Evolutionary conservation across 1,140 invertebrate species (phyloP).

Genomic region (Drosophila melanica): DNA sequence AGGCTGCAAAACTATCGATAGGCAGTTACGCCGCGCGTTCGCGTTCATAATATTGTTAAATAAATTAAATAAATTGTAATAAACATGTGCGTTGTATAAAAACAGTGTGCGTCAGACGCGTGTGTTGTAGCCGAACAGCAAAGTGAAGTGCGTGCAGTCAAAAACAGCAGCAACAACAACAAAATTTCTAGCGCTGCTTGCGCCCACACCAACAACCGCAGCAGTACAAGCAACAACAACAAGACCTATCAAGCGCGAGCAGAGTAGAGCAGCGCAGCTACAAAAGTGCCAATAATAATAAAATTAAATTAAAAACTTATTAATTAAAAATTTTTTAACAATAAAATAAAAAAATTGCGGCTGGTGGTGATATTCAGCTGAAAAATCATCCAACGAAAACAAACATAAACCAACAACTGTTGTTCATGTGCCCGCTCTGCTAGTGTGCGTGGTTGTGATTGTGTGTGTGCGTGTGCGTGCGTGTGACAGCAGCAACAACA

Average conservation of each 20-base stretch:
- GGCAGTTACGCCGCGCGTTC: constrained; percentile 43
- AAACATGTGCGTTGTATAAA: constrained; percentile 27
- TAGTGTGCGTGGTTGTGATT: constrained; percentile 13
- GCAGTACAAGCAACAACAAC: constrained; percentile 23
- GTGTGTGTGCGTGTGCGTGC: constrained; percentile 21
- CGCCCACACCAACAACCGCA: constrained; percentile 30
- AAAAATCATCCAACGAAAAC: constrained; percentile 5
- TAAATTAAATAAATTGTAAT: constrained; percentile 32
- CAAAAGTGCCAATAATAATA: constrained; percentile 61
- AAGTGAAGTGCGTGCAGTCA: constrained; percentile 17
- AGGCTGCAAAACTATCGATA: constrained; percentile 49
- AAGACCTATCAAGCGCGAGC: constrained; percentile 27
- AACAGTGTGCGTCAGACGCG: constrained; percentile 14
- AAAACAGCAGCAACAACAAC: constrained; percentile 24
- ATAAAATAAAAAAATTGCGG: background rate
- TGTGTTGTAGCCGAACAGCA: constrained; percentile 16
- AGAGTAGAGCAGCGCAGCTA: constrained; percentile 20
- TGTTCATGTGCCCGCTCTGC: constrained; percentile 28
- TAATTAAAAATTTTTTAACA: constrained; percentile 11
- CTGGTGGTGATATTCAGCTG: background rate
- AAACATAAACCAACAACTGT: constrained; percentile 7
- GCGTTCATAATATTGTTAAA: constrained; percentile 48
- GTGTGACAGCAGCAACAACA: constrained; percentile 41
- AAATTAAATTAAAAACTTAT: constrained; percentile 39
- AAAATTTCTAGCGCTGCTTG: constrained; percentile 23